Evolutionary conservation across 2,797 vertebrate genomes (phyloP).

Genomic region (Eremophila alpestris): DNA sequence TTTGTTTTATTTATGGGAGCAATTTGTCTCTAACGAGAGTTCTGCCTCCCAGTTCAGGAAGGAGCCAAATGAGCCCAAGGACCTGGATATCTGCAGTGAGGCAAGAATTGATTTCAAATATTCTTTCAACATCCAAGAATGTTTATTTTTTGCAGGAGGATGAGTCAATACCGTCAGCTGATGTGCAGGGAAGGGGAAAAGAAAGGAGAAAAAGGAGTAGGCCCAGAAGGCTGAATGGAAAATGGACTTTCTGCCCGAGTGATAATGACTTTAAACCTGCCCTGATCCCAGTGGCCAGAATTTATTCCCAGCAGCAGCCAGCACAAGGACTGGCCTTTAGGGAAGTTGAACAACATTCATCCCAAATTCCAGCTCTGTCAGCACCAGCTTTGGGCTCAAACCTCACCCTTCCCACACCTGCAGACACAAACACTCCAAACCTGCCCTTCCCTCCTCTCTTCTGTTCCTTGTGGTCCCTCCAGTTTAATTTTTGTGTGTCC

Average conservation of each 20-base stretch:
- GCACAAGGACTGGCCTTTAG: neutral
- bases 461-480: neutral
- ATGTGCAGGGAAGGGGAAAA: neutral
- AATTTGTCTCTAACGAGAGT: neutral
- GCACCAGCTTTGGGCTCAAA: neutral
- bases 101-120: slow-evolving; percentile 34
- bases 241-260: neutral
- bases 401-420: neutral
- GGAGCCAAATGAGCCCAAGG: neutral
- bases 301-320: neutral
- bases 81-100: neutral
- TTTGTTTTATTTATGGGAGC: neutral
- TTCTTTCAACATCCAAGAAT: neutral
- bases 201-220: neutral
- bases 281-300: neutral
- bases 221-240: neutral
- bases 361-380: neutral
- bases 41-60: neutral
- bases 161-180: slow-evolving; percentile 17
- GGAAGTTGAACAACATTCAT: neutral
- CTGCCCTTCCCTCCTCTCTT: neutral
- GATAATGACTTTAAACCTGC: neutral
- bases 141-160: neutral
- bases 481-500: too few species aligned
- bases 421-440: neutral